Evolutionary conservation across 92 coral and sea anemone species (phyloP).

Genomic region (Ricordea florida): DNA sequence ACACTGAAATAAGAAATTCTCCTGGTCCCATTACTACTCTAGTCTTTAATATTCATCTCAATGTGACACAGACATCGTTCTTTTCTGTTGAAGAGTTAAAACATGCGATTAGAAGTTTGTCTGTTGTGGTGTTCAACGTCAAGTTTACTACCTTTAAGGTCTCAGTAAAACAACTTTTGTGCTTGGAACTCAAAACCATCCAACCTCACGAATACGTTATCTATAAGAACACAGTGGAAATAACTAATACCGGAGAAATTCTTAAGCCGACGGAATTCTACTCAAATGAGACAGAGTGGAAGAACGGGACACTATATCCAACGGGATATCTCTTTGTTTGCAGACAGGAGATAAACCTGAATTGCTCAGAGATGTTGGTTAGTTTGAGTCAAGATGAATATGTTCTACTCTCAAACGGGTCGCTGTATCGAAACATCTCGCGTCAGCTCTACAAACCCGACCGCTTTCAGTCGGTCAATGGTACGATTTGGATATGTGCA

Average conservation of each 20-base stretch:
- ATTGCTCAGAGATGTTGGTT: slow-evolving; percentile 5
- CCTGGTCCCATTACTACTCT: not conserved
- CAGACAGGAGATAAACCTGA: not conserved
- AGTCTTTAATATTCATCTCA: not conserved
- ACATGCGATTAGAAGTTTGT: not conserved
- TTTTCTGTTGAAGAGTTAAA: not conserved
- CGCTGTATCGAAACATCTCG: slow-evolving; percentile 32
- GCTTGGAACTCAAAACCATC: not conserved
- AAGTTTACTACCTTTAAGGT: slow-evolving; percentile 19
- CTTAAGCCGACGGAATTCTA: not conserved
- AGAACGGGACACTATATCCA: not conserved
- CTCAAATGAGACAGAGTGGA: not conserved
- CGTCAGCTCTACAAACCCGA: slow-evolving; percentile 26
- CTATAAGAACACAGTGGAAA: not conserved
- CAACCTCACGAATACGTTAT: not conserved
- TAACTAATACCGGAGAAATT: not conserved
- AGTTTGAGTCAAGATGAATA: slow-evolving; percentile 21
- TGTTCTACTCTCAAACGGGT: slow-evolving; percentile 35
- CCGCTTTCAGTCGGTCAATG: slow-evolving; percentile 21
- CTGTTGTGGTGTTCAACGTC: not conserved
- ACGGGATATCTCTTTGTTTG: not conserved
- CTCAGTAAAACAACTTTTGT: not conserved
- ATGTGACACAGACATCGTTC: too few relatives aligned
- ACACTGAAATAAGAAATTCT: not conserved
- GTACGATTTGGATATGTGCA: slow-evolving; percentile 34